Evolutionary conservation across 37 sponge, comb jelly and placozoan species (phyloP).

Genomic region (Halisarca cf. caerulea): DNA sequence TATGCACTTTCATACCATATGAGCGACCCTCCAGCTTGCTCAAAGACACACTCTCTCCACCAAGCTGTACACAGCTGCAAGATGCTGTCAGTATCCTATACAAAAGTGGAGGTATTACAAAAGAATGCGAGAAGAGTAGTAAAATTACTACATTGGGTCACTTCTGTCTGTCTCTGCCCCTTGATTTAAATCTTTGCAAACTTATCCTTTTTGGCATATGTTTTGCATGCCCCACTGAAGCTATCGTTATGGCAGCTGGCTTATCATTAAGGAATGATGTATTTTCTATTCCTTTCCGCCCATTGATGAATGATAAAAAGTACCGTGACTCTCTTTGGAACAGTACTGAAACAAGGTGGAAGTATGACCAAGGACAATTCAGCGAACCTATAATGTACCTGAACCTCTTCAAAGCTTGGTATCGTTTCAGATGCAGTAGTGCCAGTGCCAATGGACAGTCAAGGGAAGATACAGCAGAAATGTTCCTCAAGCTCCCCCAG

Average conservation of each 20-base stretch:
- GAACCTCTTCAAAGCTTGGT: conserved; percentile 58
- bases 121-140: conserved; percentile 27
- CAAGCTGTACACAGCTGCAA: conserved; percentile 54
- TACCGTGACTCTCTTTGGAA: conserved; percentile 24
- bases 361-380: conserved; percentile 45
- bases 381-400: conserved; percentile 60
- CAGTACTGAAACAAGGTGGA: conserved; percentile 29
- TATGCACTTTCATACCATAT: conserved; percentile 30
- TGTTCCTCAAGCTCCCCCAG: background rate
- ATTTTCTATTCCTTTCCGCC: conserved; percentile 44
- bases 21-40: conserved; percentile 47
- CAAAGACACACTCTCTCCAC: conserved; percentile 46
- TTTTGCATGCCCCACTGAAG: conserved; percentile 63
- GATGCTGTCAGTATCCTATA: conserved; percentile 51
- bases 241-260: conserved; percentile 61
- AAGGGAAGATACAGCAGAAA: background rate
- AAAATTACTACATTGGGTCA: conserved; percentile 68
- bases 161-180: conserved; percentile 59
- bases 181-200: conserved; percentile 55
- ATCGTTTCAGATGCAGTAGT: background rate
- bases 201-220: conserved; percentile 52
- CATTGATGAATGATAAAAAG: conserved; percentile 2
- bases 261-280: conserved; percentile 61
- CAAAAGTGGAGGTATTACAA: conserved; percentile 53
- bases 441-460: background rate